Evolutionary conservation across 2,113 vertebrate genomes (phyloP), one percentile per base, ranked within the genome.

Genomic region (Stegastes partitus): DNA sequence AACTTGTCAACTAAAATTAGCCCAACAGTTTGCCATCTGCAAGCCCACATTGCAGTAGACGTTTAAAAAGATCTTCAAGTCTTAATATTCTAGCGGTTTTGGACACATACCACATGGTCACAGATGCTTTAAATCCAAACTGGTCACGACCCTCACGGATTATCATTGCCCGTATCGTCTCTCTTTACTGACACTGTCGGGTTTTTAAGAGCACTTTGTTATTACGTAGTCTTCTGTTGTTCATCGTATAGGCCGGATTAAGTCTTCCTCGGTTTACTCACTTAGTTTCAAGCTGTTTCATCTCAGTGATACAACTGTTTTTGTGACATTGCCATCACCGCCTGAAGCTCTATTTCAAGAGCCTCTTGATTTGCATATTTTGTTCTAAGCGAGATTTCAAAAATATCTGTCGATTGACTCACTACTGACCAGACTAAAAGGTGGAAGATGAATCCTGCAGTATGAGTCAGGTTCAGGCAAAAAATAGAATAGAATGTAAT

Each of bases 401-500:
- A 81, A 73, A 66, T 65, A 73, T 64, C 54, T n/a, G 61, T 68
- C 3, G 12, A 56, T 39, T 66, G 39, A 70, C 50, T 71, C 49
- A 77, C 51, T 72, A 44, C 59, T 22, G 54, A 50, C 62, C 19
- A 28, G 61, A 72, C 49, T 62, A 15, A 70, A 77, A 79, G 75
- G 55, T 68, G 44, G 39, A 64, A 49, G 74, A 85, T 56, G 70
- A 77, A 84, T 87, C 75, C 61, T 21, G 54, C 16, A 12, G 72
- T 72, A 70, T 51, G 34, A 51, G 80, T 39, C n/a, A 68, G 51
- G 12, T 62, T 23, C 39, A 21, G 67, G 77, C 84, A 78, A 34
- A 77, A 87, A 88, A 89, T 88, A 69, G 77, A 68, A 66, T 81
- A 66, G 54, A 75, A 74, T 67, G 65, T 83, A 82, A 87, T 79